phyloP scores from a whole-genome alignment of 2,888 invertebrate genomes.

The Prionchulus punctatus region DNA sequence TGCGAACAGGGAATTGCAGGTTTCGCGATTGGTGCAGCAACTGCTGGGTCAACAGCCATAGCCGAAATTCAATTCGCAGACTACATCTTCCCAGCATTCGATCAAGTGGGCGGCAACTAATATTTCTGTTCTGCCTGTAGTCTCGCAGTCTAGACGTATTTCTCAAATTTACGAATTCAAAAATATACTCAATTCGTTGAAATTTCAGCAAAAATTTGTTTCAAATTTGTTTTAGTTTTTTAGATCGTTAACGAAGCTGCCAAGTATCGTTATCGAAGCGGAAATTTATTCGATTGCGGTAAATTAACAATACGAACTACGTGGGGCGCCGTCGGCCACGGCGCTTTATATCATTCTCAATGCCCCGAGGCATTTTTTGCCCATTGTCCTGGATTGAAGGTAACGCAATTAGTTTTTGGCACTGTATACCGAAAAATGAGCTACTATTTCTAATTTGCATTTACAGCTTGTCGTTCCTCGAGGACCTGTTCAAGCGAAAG shows the following conservation, averaged over 20 bases:
- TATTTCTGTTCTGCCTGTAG: too few relatives aligned
- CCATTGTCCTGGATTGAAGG: conserved; percentile 81
- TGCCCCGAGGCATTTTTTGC: conserved; percentile 93
- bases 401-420: conserved; percentile 28
- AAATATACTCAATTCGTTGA: too few relatives aligned
- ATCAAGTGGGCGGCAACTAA: conserved; percentile 78
- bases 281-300: conserved; percentile 72
- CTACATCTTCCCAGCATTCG: conserved; percentile 96
- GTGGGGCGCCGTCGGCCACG: conserved; percentile 94
- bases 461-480: conserved; percentile 72
- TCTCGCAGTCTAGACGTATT: not conserved
- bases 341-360: conserved; percentile 92
- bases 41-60: conserved; percentile 75
- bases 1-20: conserved; percentile 94
- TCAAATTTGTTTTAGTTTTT: conserved; percentile 5
- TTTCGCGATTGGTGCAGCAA: conserved; percentile 78
- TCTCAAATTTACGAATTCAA: not conserved
- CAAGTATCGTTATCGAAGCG: conserved; percentile 81
- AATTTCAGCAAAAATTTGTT: not conserved
- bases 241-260: conserved; percentile 59
- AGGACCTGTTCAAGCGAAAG: conserved; percentile 86
- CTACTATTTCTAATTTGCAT: conserved; percentile 5
- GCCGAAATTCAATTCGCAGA: conserved; percentile 99
- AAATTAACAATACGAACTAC: conserved; percentile 69
- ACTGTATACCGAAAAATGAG: not conserved